These are phyloP conservation scores for Branchellion lobata DNA, from an alignment of 2,888 invertebrate species.

Conservation along the genomic window DNA sequence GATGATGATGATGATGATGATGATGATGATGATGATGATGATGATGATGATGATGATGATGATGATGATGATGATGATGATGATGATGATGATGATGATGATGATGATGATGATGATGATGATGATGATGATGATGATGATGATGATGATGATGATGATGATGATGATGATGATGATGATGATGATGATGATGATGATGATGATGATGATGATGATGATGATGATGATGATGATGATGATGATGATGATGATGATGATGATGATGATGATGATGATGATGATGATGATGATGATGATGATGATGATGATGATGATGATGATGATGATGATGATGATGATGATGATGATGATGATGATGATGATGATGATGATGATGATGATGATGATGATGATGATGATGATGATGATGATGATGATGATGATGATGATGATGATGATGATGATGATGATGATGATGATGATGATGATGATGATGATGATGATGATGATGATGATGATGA, in stretches of 20 bases:
- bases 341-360: slow-evolving; percentile 4
- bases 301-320: neutral
- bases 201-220: slow-evolving; percentile 2
- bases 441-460: slow-evolving; percentile 2
- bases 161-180: neutral
- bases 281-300: slow-evolving; percentile 14
- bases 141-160: slow-evolving; percentile 11
- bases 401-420: neutral
- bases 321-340: slow-evolving; percentile 7
- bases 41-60: slow-evolving; percentile 14
- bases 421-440: slow-evolving; percentile 10
- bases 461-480: neutral
- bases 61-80: neutral
- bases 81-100: slow-evolving; percentile 7
- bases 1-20: slow-evolving; percentile 17
- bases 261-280: neutral
- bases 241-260: slow-evolving; percentile 17
- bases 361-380: neutral
- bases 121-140: neutral
- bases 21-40: neutral
- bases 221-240: neutral
- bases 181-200: slow-evolving; percentile 10
- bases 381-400: slow-evolving; percentile 11
- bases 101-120: slow-evolving; percentile 4
- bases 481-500: slow-evolving; percentile 17